These are phyloP conservation scores for Leucosticte australis DNA, from an alignment of 2,113 vertebrate genomes.

Conservation along the genomic window DNA sequence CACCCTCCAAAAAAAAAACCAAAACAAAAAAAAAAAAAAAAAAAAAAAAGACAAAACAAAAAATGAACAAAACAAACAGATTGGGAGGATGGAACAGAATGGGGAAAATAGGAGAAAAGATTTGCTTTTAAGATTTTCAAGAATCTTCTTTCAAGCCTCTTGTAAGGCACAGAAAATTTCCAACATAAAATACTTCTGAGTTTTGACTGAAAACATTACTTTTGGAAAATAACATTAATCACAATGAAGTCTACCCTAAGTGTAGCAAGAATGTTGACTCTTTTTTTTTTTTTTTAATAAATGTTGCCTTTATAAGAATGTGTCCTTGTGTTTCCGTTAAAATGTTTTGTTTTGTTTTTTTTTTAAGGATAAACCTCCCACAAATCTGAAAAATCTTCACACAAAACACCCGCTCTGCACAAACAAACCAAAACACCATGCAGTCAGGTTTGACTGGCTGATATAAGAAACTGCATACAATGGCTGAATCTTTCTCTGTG, in stretches of 20 bases:
- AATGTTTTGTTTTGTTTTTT: neutral
- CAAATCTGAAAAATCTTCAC: neutral
- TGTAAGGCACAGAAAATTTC: neutral
- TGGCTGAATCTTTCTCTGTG: neutral
- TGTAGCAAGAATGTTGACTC: neutral
- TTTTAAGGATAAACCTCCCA: rapidly evolving
- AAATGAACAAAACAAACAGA: rapidly evolving
- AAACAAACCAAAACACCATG: neutral
- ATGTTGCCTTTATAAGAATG: neutral
- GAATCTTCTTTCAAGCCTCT: neutral
- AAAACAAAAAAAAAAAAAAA: rapidly evolving
- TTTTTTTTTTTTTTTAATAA: neutral
- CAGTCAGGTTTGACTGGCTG: neutral
- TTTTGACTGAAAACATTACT: neutral
- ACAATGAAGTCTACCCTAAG: neutral
- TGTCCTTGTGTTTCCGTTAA: neutral
- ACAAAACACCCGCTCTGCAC: rapidly evolving
- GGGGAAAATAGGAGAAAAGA: neutral
- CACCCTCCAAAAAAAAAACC: too few relatives aligned
- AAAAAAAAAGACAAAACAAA: neutral
- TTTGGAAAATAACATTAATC: neutral
- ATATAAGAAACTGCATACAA: neutral
- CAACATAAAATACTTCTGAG: neutral
- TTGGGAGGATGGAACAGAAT: neutral
- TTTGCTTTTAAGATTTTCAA: neutral